phyloP scores from a whole-genome alignment of 2,113 vertebrate species.

The Glaucomys volans region DNA sequence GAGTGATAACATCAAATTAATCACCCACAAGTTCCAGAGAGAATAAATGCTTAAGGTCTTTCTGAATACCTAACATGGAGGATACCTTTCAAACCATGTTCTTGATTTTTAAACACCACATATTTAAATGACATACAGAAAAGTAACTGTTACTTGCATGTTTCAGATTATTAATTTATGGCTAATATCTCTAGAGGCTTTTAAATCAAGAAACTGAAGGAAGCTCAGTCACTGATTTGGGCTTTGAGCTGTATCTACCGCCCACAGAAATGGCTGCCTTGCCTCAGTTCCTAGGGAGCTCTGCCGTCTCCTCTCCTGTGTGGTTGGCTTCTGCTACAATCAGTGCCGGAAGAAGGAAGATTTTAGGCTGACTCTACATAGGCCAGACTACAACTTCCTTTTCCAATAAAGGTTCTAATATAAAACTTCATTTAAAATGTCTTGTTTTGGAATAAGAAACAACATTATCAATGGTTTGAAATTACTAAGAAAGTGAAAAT shows the following conservation, averaged over 20 bases:
- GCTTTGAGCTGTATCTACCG: background rate
- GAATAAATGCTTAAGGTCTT: background rate
- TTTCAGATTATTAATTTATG: constrained; percentile 37
- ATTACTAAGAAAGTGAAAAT: background rate
- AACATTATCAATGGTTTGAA: background rate
- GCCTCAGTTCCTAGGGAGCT: background rate
- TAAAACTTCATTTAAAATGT: background rate
- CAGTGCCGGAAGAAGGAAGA: background rate
- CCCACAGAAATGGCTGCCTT: background rate
- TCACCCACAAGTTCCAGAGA: background rate
- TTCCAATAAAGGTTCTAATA: background rate
- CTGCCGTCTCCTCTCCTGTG: background rate
- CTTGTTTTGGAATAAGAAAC: background rate
- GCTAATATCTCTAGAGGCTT: background rate
- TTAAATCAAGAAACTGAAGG: background rate
- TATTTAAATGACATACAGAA: background rate
- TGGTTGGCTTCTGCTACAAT: background rate
- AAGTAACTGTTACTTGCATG: background rate
- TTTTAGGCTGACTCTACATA: background rate
- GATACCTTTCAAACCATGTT: background rate
- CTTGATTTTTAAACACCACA: constrained; percentile 35
- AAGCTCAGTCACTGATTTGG: background rate
- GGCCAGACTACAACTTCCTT: background rate
- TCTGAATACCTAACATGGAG: background rate
- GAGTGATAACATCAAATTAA: background rate